Evolutionary conservation across 2,113 vertebrate species (phyloP), one percentile per base, ranked within the genome.

Genomic region (Oncorhynchus nerka): DNA sequence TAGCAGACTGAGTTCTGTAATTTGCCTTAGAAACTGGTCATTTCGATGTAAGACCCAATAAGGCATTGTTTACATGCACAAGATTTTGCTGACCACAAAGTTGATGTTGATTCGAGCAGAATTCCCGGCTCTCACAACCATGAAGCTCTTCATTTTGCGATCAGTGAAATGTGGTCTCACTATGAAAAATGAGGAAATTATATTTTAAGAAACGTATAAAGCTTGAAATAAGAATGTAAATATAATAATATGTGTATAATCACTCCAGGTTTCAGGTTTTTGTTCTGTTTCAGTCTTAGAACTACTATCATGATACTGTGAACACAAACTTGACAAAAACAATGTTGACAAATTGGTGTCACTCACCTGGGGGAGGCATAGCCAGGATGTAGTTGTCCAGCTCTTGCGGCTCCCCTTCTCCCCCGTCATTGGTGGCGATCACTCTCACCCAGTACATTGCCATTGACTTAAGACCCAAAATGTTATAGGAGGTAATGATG

Each of bases 81-180:
- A 19, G 16, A n/a, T 1, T 34, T 22, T 70, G 28, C 76, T 74
- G 81, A 97, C 96, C 90, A 95, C 88, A 83, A 96, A 97, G 77
- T 93, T 90, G 62, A 96, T 87, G 75, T 89, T 94, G 81, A 96
- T 78, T 0, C 89, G 89, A 64, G 93, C 76, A 0, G 92, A 72
- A 80, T 94, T 91, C 73, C 96, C 95, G 74, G 90, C 93, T 88
- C 75, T 95, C 76, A 95, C 81, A 3, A 89, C 80, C 83, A 96
- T 88, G 8, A 90, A 89, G 79, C 83, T 94, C 86, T 93, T 95
- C n/a, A 90, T 84, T 34, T 88, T 93, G 79, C 81, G 84, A 83
- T 95, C 91, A 77, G 91, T 89, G 32, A 97, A 93, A 24, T 85
- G 94, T 83, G 96, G 96, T 78, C 74, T 78, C 73, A 96, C 96